Evolutionary conservation across 2,888 invertebrate species (phyloP), one percentile per base, ranked within the genome.

Genomic region (Eupithecia insigniata): DNA sequence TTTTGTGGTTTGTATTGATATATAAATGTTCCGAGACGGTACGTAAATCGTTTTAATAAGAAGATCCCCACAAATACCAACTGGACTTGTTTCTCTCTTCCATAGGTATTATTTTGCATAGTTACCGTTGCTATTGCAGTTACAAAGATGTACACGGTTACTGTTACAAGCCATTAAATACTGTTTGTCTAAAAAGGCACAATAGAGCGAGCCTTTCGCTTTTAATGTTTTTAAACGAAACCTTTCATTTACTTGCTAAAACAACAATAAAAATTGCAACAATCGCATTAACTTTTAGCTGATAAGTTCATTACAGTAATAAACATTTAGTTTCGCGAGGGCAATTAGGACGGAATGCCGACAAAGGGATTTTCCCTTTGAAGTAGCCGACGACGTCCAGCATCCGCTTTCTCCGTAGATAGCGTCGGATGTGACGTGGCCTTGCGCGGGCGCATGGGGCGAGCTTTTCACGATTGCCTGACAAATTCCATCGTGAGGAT

Each of bases 401-500:
- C 89, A 92, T 92, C 92, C 91, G 92, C 93, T 93, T 93, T 93
- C 92, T 90, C 91, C 85, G 79, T 79, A 89, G 89, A 89, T 90
- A 90, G 87, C 80, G 82, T 89, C 92, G 93, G 93, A 93, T 90
- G 87, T 91, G 89, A 89, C 89, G 88, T 87, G 91, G 90, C 91
- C 91, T 91, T 91, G 90, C 82, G 81, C 77, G 70, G 73, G 84
- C 80, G 80, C 78, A 79, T 79, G 83, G 89, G 69, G 69, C 36
- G 86, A 86, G 90, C 91, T 92, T 91, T 93, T 93, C 92, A 92
- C 93, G 87, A 90, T 90, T 90, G 89, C 91, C 85, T 85, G 93
- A 91, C 88, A 93, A 84, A 93, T 93, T 93, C 93, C 93, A 81
- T 77, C 76, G 85, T 76, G 66, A 79, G 87, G 86, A 87, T 88